Evolutionary conservation across 2,113 vertebrate species (phyloP).

Genomic region (Gracilinanus agilis): DNA sequence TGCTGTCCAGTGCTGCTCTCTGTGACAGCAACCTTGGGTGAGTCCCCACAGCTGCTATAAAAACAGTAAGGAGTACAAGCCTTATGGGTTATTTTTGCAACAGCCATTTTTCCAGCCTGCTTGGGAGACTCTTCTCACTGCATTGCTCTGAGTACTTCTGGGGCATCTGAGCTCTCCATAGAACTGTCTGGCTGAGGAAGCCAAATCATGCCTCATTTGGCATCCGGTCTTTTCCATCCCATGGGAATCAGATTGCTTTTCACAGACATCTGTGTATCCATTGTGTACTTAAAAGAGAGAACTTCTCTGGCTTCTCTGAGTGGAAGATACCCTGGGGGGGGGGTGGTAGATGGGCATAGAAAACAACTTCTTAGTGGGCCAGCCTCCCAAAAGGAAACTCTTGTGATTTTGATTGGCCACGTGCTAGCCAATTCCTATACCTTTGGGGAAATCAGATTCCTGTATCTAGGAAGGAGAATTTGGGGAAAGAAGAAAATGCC

Average conservation of each 20-base stretch:
- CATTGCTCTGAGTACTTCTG: neutral
- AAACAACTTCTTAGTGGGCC: neutral
- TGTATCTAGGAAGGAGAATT: neutral
- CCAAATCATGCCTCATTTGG: neutral
- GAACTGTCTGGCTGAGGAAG: neutral
- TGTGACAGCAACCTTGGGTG: neutral
- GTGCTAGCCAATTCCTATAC: neutral
- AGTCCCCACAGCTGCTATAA: neutral
- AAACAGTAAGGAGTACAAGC: neutral
- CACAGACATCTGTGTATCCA: neutral
- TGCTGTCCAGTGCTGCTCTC: neutral
- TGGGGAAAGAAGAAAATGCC: neutral
- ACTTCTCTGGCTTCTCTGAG: neutral
- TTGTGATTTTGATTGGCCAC: neutral
- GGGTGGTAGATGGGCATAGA: neutral
- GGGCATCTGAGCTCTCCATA: neutral
- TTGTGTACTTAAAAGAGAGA: neutral
- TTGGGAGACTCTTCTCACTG: neutral
- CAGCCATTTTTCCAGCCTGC: neutral
- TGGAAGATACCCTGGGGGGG: neutral
- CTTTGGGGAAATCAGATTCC: neutral
- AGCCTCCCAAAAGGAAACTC: neutral
- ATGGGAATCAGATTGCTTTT: neutral
- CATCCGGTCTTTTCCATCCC: neutral
- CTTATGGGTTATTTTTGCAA: neutral